Evolutionary conservation across 2,888 invertebrate species (phyloP).

Genomic region (Siphonodentalium dalli): DNA sequence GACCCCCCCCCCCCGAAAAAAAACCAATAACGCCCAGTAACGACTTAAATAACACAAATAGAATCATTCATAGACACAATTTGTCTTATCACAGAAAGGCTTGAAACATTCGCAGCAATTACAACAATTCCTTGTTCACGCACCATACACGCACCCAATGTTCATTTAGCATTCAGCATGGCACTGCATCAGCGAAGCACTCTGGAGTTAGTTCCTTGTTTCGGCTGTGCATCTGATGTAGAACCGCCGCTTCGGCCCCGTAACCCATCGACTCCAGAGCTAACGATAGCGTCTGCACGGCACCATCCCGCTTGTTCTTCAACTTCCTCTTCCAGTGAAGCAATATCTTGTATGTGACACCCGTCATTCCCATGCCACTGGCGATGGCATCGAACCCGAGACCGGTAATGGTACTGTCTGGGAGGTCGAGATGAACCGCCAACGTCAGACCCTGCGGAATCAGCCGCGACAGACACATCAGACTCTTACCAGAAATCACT

Average conservation of each 20-base stretch:
- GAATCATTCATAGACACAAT: no score
- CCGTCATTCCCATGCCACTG: slow-evolving; percentile 56
- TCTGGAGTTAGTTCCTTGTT: slow-evolving; percentile 57
- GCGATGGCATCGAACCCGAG: slow-evolving; percentile 63
- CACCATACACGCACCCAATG: no score
- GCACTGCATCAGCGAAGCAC: slow-evolving; percentile 36
- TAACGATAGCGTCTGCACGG: slow-evolving; percentile 45
- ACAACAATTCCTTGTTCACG: no score
- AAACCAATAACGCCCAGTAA: no score
- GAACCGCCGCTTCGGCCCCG: slow-evolving; percentile 45
- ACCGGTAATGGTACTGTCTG: slow-evolving; percentile 62
- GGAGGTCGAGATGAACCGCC: slow-evolving; percentile 61
- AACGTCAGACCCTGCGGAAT: slow-evolving; percentile 62
- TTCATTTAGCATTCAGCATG: no score
- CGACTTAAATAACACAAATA: no score
- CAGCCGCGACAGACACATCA: slow-evolving; percentile 53
- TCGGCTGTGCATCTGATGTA: slow-evolving; percentile 46
- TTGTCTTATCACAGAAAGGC: no score
- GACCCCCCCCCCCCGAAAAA: no score
- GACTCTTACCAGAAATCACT: slow-evolving; percentile 56
- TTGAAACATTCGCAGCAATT: no score
- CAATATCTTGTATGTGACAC: slow-evolving; percentile 62
- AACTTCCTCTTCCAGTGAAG: slow-evolving; percentile 60
- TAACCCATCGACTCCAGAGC: slow-evolving; percentile 58
- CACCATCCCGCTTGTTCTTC: slow-evolving; percentile 48